Conservation (phyloP, 2,113 vertebrate genomes). For the Poeciliopsis retropinna region DNA sequence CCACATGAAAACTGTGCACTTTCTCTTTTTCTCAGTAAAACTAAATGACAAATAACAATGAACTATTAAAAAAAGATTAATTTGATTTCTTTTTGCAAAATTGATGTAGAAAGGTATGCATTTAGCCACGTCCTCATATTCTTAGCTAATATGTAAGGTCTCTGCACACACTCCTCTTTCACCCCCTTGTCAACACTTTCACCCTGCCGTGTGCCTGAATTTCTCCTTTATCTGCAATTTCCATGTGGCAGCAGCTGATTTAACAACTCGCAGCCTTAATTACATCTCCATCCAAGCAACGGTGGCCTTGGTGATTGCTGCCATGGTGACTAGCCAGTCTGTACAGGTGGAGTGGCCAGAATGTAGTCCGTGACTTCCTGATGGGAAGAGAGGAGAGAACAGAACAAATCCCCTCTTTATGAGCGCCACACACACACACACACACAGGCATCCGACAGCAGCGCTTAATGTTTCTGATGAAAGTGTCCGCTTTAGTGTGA, state of each 20-base stretch:
- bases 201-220: conserved; percentile 45
- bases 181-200: conserved; percentile 41
- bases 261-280: conserved; percentile 72
- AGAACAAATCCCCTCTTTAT: conserved; percentile 74
- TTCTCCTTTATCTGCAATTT: conserved; percentile 66
- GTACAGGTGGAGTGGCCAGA: conserved; percentile 79
- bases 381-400: conserved; percentile 65
- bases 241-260: conserved; percentile 67
- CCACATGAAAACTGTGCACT: not conserved
- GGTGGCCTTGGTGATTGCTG: conserved; percentile 76
- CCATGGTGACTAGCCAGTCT: conserved; percentile 75
- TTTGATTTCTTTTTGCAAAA: not conserved
- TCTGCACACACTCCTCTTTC: conserved; percentile 23
- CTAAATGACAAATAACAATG: not conserved
- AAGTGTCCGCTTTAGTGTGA: conserved; percentile 51
- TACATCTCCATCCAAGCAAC: conserved; percentile 68
- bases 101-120: conserved; percentile 3
- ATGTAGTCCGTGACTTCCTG: conserved; percentile 67
- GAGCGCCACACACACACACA: conserved; percentile 40
- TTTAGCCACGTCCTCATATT: not conserved
- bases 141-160: conserved; percentile 17
- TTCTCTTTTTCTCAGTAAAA: too few species aligned
- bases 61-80: not conserved
- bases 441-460: conserved; percentile 49
- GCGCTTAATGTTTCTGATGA: conserved; percentile 56